A percentile compares a stretch with the other conserved stretches of the same genome.
Evolutionary conservation across 2,113 vertebrate genomes (phyloP).

Genomic region (Tachuris rubrigastra): DNA sequence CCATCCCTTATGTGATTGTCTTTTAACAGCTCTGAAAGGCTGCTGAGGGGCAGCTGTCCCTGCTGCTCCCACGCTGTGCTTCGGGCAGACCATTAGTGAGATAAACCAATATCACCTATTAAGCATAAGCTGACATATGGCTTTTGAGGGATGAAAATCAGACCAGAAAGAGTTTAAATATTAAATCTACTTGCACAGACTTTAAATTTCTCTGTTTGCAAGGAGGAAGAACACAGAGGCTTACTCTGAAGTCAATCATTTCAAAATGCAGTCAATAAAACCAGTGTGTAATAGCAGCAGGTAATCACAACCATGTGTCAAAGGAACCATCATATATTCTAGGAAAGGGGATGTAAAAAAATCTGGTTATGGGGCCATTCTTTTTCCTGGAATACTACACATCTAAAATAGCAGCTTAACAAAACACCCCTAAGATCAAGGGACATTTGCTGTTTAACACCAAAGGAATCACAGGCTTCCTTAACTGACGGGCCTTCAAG

Average conservation of each 20-base stretch:
- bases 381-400: constrained; percentile 7
- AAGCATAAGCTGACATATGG: not conserved
- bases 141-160: not conserved
- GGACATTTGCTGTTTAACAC: not conserved
- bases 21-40: not conserved
- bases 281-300: not conserved
- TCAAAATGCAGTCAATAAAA: constrained; percentile 25
- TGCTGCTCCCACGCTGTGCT: not conserved
- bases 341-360: not conserved
- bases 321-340: not conserved
- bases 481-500: not conserved
- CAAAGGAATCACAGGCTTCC: not conserved
- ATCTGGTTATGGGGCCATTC: not conserved
- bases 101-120: not conserved
- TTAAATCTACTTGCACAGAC: not conserved
- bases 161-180: not conserved
- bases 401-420: constrained; percentile 6
- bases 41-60: not conserved
- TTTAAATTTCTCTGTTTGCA: not conserved
- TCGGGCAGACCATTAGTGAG: not conserved
- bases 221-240: not conserved
- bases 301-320: constrained; percentile 23
- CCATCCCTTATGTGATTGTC: not conserved
- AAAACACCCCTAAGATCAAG: constrained; percentile 9
- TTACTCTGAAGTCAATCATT: not conserved